Conservation (phyloP, 1,140 invertebrate genomes). For the Lepidurus couesii region DNA sequence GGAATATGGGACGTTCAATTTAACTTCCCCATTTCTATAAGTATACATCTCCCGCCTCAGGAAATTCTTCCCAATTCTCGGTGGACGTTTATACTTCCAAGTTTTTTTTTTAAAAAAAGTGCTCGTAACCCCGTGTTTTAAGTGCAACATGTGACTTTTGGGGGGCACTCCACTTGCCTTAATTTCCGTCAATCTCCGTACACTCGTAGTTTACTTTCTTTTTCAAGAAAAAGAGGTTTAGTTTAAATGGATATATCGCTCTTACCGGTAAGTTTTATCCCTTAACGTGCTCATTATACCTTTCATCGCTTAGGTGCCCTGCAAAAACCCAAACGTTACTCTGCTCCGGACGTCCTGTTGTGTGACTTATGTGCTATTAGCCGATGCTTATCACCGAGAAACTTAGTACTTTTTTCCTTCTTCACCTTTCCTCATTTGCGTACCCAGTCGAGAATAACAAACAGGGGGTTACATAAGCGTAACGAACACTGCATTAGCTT, state of each 20-base stretch:
- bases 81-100: neutral
- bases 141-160: conserved; percentile 7
- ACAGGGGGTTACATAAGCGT: neutral
- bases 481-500: too few species aligned
- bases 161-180: neutral
- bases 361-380: neutral
- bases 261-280: too few species aligned
- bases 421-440: neutral
- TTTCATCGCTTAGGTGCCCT: neutral
- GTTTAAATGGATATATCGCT: too few species aligned
- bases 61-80: too few species aligned
- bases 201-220: too few species aligned
- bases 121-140: neutral
- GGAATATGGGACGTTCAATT: neutral
- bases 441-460: neutral
- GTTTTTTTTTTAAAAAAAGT: neutral
- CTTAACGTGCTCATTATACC: too few species aligned
- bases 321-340: neutral
- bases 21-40: neutral
- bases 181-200: neutral
- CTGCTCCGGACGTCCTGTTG: neutral
- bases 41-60: neutral
- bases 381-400: neutral
- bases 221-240: too few species aligned
- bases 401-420: neutral